Conservation (phyloP, 2,113 vertebrate genomes). For the Pelodiscus sinensis region DNA sequence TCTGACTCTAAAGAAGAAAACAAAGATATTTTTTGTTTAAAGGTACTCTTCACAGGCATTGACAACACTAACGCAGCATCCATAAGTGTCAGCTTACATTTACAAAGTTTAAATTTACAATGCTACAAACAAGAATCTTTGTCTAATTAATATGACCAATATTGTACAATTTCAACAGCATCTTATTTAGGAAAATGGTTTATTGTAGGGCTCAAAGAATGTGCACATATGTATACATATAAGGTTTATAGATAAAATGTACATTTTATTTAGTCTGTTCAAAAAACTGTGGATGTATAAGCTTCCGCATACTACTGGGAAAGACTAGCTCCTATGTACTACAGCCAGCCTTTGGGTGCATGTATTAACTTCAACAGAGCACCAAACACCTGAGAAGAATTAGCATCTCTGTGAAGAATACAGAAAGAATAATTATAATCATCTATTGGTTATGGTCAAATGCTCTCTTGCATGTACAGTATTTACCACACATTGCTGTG, state of each 20-base stretch:
- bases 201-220: not conserved
- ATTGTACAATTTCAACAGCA: not conserved
- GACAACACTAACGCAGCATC: not conserved
- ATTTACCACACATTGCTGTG: too few species aligned
- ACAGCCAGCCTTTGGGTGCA: too few species aligned
- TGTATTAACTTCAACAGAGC: not conserved
- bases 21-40: not conserved
- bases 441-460: not conserved
- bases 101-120: not conserved
- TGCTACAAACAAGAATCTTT: not conserved
- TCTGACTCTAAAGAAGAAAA: conserved; percentile 85
- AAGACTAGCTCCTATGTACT: not conserved
- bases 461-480: too few species aligned
- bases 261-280: not conserved
- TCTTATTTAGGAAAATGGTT: not conserved
- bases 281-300: not conserved
- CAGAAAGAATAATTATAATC: not conserved
- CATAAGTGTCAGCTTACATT: too few species aligned
- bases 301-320: not conserved
- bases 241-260: not conserved
- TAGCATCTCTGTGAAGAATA: not conserved
- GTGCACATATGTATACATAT: not conserved
- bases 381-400: not conserved
- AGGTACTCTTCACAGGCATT: not conserved
- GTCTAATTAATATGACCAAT: not conserved